A percentile compares a stretch with the other conserved stretches of the same genome.
Evolutionary conservation across 2,113 vertebrate species (phyloP).

Genomic region (Opisthocomus hoazin): DNA sequence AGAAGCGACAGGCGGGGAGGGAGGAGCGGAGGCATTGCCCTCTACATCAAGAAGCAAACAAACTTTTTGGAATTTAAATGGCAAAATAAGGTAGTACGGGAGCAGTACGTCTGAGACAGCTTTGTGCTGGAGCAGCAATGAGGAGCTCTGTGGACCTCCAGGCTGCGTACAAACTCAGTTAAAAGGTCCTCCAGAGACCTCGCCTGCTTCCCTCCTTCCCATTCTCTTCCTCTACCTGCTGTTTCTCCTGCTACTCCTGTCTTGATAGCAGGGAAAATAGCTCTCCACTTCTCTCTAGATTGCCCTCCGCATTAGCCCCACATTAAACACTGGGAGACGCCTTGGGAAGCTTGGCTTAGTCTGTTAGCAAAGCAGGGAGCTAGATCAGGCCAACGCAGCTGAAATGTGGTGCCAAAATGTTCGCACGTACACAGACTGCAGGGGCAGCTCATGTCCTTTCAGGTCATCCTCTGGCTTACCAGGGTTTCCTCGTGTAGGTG

Average conservation of each 20-base stretch:
- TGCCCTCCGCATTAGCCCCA: not conserved
- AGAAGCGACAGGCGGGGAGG: too few relatives aligned
- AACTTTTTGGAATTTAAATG: not conserved
- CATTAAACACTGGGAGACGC: not conserved
- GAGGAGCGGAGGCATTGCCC: too few relatives aligned
- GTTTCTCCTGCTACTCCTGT: not conserved
- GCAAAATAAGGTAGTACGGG: not conserved
- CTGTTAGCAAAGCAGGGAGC: not conserved
- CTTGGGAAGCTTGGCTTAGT: not conserved
- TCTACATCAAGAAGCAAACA: too few relatives aligned
- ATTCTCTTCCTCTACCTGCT: not conserved
- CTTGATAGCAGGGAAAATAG: not conserved
- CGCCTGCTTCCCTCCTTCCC: not conserved
- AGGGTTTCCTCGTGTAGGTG: not conserved
- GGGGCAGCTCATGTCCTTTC: not conserved
- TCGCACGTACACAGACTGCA: rapidly evolving
- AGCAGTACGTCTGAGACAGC: not conserved
- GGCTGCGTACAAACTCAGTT: not conserved
- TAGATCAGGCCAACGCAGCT: not conserved
- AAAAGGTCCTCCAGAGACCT: not conserved
- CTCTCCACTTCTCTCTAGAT: not conserved
- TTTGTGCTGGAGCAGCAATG: not conserved
- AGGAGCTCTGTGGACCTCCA: not conserved
- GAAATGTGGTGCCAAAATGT: not conserved
- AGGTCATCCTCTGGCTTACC: not conserved